phyloP scores from a whole-genome alignment of 2,797 vertebrate genomes.

The Alfaro cultratus region DNA sequence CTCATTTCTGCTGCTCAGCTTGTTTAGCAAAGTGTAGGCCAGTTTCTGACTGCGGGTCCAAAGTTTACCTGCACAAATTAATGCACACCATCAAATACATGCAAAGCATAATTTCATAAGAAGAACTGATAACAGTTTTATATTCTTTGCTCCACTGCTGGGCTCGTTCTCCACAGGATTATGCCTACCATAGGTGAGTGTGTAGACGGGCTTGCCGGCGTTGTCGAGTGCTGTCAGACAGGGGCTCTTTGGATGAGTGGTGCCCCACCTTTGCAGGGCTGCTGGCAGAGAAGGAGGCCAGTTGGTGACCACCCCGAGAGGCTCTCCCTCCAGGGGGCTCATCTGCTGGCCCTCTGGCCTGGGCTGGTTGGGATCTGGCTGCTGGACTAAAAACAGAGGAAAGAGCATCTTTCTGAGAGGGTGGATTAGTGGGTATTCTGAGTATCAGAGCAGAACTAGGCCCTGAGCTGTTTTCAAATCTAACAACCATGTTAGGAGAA shows the following conservation, averaged over 20 bases:
- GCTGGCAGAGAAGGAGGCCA: conserved; percentile 89
- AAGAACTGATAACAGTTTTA: conserved; percentile 2
- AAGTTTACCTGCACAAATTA: conserved; percentile 85
- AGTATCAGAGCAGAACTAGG: conserved; percentile 5
- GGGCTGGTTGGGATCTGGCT: conserved; percentile 93
- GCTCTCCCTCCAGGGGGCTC: conserved; percentile 87
- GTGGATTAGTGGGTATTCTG: background rate
- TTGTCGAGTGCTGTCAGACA: conserved; percentile 93
- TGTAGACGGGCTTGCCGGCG: conserved; percentile 89
- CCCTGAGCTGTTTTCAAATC: conserved; percentile 7
- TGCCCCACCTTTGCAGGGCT: conserved; percentile 91
- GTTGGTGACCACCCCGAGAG: conserved; percentile 79
- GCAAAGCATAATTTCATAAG: background rate
- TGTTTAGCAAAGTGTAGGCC: conserved; percentile 94
- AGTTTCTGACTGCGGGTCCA: conserved; percentile 97
- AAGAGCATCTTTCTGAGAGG: conserved; percentile 12
- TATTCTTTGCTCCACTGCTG: background rate
- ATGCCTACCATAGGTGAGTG: conserved; percentile 90
- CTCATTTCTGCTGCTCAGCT: conserved; percentile 90
- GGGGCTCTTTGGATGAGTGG: conserved; percentile 89
- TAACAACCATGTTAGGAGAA: conserved; percentile 1
- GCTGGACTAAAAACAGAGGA: conserved; percentile 78
- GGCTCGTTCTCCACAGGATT: background rate
- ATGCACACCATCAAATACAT: background rate
- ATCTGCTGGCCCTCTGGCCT: conserved; percentile 90